Percentiles rank a stretch among this genome's conserved stretches.
phyloP scores from a whole-genome alignment of 2,113 vertebrate genomes.

The Lipotes vexillifer region DNA sequence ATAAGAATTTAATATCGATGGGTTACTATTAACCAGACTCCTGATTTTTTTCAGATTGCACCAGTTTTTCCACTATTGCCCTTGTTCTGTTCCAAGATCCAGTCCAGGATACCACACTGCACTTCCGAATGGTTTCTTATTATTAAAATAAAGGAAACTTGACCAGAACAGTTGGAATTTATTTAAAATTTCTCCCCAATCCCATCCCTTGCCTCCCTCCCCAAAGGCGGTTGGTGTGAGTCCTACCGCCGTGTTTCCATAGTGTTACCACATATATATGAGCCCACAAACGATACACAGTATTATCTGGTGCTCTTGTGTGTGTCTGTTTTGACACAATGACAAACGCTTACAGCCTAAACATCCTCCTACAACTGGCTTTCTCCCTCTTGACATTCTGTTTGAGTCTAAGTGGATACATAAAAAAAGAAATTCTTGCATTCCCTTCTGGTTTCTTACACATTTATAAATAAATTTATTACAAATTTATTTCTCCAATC shows the following conservation, averaged over 20 bases:
- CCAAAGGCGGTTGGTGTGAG: neutral
- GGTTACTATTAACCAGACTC: accelerated
- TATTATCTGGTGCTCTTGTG: neutral
- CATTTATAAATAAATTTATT: neutral
- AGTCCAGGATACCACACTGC: neutral
- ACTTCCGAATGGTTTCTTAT: neutral
- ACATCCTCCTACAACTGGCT: neutral
- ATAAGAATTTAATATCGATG: accelerated
- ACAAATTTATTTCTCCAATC: neutral
- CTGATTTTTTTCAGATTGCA: neutral
- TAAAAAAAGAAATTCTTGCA: neutral
- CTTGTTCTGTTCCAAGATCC: neutral
- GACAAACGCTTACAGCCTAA: neutral
- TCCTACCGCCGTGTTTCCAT: accelerated
- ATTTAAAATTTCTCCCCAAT: neutral
- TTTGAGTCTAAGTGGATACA: neutral
- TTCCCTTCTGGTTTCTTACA: neutral
- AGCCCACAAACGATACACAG: neutral
- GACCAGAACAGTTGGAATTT: neutral
- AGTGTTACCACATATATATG: accelerated
- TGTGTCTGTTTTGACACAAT: neutral
- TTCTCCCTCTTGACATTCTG: neutral
- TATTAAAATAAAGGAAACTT: neutral
- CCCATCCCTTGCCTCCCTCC: neutral
- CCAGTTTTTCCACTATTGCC: neutral